These are phyloP conservation scores for Lemur catta DNA, from an alignment of 2,797 vertebrate species.

Conservation along the genomic window DNA sequence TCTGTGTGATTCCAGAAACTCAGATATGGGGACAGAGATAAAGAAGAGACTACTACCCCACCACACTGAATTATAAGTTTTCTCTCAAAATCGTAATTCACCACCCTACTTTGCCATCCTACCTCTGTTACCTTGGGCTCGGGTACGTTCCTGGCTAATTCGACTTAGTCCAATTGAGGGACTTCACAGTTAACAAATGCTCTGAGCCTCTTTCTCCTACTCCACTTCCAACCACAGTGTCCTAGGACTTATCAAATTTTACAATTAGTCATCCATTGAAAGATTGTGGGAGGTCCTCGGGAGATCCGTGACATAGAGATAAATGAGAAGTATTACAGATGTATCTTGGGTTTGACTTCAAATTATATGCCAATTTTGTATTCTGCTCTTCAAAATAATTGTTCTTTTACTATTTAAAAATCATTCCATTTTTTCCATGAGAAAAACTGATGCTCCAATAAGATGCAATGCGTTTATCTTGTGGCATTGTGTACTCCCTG, in stretches of 20 bases:
- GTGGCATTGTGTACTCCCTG: not conserved
- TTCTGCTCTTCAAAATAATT: not conserved
- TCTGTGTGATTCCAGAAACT: not conserved
- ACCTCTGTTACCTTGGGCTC: not conserved
- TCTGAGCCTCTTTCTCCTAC: not conserved
- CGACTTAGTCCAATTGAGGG: not conserved
- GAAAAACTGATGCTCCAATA: not conserved
- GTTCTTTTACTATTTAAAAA: not conserved
- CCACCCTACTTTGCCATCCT: not conserved
- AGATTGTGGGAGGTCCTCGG: not conserved
- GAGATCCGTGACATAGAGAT: not conserved
- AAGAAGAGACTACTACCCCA: not conserved
- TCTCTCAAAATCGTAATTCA: not conserved
- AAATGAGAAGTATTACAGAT: not conserved
- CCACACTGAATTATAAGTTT: not conserved
- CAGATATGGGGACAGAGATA: not conserved
- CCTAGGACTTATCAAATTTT: not conserved
- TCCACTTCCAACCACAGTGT: not conserved
- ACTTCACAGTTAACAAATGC: not conserved
- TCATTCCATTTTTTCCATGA: not conserved
- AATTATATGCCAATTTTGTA: not conserved
- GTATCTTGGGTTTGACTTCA: not conserved
- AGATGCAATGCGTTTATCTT: rapidly evolving
- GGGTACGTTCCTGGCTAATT: not conserved
- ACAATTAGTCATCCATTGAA: not conserved